Evolutionary conservation across 2,797 vertebrate genomes (phyloP), one percentile per base, ranked within the genome.

Genomic region (Chaetophractus vellerosus): DNA sequence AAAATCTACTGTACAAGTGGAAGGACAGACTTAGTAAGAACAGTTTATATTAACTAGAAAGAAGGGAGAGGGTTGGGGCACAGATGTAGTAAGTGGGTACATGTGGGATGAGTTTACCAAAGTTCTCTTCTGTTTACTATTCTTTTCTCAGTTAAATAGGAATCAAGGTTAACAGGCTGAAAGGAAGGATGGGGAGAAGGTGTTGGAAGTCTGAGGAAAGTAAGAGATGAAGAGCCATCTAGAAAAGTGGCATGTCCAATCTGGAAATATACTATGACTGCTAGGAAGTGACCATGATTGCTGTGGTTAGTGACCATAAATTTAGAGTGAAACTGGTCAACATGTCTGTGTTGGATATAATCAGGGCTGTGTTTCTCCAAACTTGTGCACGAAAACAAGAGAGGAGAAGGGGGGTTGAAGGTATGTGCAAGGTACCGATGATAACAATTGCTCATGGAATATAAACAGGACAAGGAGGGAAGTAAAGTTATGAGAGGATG

Each of bases 91-190:
- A 81, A 94, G 1, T 66, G 28, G 28, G 28, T 59, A 80, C 3
- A 41, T 33, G 33, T 50, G 48, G 41, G 48, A 76, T 66, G 28
- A 85, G 36, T 23, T 84, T 55, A 96, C 72, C 38, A 66, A 91
- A 89, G 69, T 69, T 85, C 31, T 69, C 72, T 84, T 92, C 36
- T 33, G 26, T 91, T 80, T 94, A 74, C n/a, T 91, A 24, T 64
- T 92, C 69, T 91, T 90, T 82, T 48, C 68, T 93, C n/a, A 95
- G 75, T 61, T 68, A 82, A 84, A 90, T 24, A 71, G 31, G 41
- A 76, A 94, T n/a, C 64, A 94, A 79, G 21, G 31, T 81, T 76
- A 71, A 91, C 6, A 59, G 24, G 31, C 31, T 88, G 6, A 91
- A 96, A 75, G 61, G 24, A 36, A 91, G 85, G 24, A 69, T 36